phyloP scores from a whole-genome alignment of 2,888 invertebrate species.

The Listrodromus nycthemerus region DNA sequence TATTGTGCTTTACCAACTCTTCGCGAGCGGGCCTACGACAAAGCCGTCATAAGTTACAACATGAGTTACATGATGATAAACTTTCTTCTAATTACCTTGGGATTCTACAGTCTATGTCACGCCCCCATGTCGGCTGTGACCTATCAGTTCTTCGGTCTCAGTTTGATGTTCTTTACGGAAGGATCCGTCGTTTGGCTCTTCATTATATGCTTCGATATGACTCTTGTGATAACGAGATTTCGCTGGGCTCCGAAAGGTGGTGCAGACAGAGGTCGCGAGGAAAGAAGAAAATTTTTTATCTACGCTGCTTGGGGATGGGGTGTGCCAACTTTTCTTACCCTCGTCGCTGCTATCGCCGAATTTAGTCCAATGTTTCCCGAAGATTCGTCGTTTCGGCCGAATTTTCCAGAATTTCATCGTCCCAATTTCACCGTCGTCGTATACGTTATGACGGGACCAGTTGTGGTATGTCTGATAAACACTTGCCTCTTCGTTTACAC shows the following conservation, averaged over 20 bases:
- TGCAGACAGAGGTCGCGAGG: constrained; percentile 68
- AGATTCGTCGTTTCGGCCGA: constrained; percentile 73
- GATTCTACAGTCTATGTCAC: constrained; percentile 74
- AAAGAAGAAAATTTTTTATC: constrained; percentile 73
- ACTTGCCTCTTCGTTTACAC: constrained; percentile 75
- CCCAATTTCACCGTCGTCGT: constrained; percentile 71
- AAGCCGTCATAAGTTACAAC: constrained; percentile 74
- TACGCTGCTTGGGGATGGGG: constrained; percentile 71
- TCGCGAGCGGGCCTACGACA: constrained; percentile 75
- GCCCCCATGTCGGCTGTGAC: constrained; percentile 52
- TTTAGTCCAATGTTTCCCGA: constrained; percentile 73
- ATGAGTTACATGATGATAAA: constrained; percentile 73
- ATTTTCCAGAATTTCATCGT: constrained; percentile 72
- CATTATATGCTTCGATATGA: constrained; percentile 79
- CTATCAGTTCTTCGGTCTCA: constrained; percentile 72
- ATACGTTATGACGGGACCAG: constrained; percentile 71
- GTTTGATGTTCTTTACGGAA: constrained; percentile 75
- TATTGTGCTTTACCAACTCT: constrained; percentile 71
- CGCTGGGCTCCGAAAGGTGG: constrained; percentile 73
- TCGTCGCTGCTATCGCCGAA: constrained; percentile 73
- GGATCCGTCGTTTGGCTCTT: constrained; percentile 76
- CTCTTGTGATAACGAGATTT: constrained; percentile 78
- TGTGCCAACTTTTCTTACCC: constrained; percentile 68
- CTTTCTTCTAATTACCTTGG: constrained; percentile 70
- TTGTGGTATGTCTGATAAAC: constrained; percentile 68